Conservation (phyloP, 2,113 vertebrate genomes). For the Rostratula benghalensis region DNA sequence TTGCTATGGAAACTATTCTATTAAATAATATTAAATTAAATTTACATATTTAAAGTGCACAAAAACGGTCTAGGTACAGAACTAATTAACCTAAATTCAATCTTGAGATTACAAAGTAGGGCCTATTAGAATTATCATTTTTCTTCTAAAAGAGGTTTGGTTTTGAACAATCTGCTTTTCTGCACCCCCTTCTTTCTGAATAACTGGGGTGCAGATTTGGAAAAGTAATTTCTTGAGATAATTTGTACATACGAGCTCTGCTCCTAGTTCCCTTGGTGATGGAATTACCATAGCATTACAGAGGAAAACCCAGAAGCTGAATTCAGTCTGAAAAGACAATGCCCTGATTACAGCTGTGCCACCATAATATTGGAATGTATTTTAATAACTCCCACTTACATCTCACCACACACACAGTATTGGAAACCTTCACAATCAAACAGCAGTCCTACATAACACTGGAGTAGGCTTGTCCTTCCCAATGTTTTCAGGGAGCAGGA, state of each 20-base stretch:
- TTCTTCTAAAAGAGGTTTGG: background rate
- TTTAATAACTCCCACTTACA: background rate
- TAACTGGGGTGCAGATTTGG: too few relatives aligned
- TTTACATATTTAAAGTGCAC: background rate
- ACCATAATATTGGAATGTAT: background rate
- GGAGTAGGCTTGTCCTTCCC: background rate
- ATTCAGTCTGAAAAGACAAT: background rate
- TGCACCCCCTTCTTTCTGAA: background rate
- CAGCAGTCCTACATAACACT: background rate
- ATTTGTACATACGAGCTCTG: background rate
- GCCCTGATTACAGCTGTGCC: slow-evolving; percentile 5
- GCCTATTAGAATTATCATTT: background rate
- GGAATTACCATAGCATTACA: background rate
- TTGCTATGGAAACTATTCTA: slow-evolving; percentile 65
- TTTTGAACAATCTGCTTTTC: background rate
- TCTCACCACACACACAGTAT: background rate
- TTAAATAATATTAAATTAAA: slow-evolving; percentile 63
- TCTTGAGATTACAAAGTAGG: background rate
- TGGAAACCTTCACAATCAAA: background rate
- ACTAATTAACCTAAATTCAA: slow-evolving; percentile 35
- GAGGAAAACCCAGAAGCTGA: background rate
- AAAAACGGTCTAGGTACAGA: slow-evolving; percentile 13
- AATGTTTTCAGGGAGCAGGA: accelerated
- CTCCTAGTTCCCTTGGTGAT: slow-evolving; percentile 57
- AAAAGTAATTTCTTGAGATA: background rate